Evolutionary conservation across 2,113 vertebrate genomes (phyloP), one percentile per base, ranked within the genome.

Genomic region (Lucifuga dentata): DNA sequence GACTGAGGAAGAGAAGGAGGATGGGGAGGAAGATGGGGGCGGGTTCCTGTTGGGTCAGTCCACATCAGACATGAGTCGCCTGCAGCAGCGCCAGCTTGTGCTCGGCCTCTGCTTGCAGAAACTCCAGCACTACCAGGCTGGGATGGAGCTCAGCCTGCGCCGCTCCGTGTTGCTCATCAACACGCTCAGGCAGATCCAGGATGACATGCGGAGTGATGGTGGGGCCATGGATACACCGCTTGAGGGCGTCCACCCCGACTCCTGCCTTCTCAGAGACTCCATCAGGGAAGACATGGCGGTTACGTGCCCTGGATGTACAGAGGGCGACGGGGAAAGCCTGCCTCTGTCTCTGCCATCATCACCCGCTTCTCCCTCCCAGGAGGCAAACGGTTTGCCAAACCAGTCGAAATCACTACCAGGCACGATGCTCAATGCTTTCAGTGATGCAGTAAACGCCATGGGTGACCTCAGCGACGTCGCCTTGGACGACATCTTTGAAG

Each of bases 151-250:
- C 8, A 94, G 95, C 88, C 83, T 96, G 64, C 93, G 94, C 17
- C 94, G 94, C 68, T 95, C 94, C 0, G 95, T 96, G 64, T 92
- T 96, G 65, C 94, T 95, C 66, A 87, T 94, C 87, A 95, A 96
- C 91, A 95, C 94, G 2, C 92, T 95, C 15, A 75, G 93, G 80
- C 93, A 95, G 80, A 94, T 96, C 23, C 95, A 95, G 73, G 94
- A 93, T 68, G 95, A 96, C 46, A 89, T 89, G 51, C 67, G 12
- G 39, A 65, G 75, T 19, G 77, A 94, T 83, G 83, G 90, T 74
- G 2, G 72, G 81, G 19, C 40, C 15, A 12, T 88, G 38, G 71
- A 73, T 1, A 11, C 8, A 0, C n/a, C 55, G n/a, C 60, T 67
- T 19, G 9, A 39, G 3, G n/a, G 13, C n/a, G 51, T 68, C 78